These are phyloP conservation scores for Lamellibrachia luymesi DNA, from an alignment of 1,140 invertebrate species.

Conservation along the genomic window DNA sequence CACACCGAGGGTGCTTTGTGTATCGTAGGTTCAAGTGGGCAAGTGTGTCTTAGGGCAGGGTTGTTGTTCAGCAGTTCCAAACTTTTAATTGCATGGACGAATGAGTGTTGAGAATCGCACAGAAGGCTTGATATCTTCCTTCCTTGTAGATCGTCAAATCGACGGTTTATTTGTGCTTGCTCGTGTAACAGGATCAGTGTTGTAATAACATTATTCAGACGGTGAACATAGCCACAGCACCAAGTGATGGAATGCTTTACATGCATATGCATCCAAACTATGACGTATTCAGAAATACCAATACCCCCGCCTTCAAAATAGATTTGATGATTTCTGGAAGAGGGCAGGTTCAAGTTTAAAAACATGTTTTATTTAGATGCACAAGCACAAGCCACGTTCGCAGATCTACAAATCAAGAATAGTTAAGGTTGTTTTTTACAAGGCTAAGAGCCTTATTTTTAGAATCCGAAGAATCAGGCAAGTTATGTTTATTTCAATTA, in stretches of 20 bases:
- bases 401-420: too few relatives aligned
- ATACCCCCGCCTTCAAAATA: too few relatives aligned
- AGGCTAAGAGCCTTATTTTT: too few relatives aligned
- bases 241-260: neutral
- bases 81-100: neutral
- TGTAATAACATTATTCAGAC: neutral
- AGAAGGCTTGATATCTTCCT: constrained; percentile 76
- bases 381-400: too few relatives aligned
- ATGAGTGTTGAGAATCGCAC: neutral
- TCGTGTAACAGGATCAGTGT: neutral
- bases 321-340: too few relatives aligned
- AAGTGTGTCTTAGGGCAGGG: neutral
- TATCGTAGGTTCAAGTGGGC: neutral
- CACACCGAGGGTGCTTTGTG: neutral
- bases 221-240: neutral
- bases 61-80: neutral
- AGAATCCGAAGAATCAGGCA: too few relatives aligned
- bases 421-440: too few relatives aligned
- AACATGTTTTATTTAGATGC: too few relatives aligned
- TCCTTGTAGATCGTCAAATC: constrained; percentile 54
- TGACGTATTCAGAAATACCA: neutral
- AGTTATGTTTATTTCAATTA: too few relatives aligned
- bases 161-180: neutral
- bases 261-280: neutral
- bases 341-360: too few relatives aligned